Conservation (phyloP, 2,113 vertebrate genomes). For the Galeopterus variegatus region DNA sequence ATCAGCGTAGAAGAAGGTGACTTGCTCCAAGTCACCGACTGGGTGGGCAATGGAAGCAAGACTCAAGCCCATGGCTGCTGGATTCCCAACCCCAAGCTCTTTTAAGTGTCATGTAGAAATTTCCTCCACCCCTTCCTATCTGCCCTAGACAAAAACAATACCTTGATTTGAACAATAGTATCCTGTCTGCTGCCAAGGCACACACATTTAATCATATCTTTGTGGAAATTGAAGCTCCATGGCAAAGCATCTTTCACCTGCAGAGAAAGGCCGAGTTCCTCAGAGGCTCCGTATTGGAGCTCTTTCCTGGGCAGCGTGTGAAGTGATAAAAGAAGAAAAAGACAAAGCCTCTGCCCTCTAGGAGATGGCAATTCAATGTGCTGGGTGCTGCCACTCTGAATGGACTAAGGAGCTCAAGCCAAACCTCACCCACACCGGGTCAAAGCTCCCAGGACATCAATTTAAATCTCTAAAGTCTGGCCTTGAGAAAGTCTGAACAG, state of each 20-base stretch:
- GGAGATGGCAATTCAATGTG: not conserved
- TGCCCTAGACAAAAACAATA: not conserved
- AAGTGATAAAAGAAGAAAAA: not conserved
- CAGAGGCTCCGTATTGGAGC: not conserved
- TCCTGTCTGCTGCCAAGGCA: not conserved
- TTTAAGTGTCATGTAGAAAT: not conserved
- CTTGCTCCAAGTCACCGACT: not conserved
- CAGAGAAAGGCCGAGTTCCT: not conserved
- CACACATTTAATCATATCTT: not conserved
- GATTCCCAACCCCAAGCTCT: not conserved
- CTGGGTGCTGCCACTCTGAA: not conserved
- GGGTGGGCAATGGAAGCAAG: not conserved
- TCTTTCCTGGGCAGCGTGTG: not conserved
- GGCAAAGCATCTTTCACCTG: not conserved
- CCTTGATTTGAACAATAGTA: not conserved
- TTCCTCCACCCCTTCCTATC: not conserved
- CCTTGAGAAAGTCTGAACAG: slow-evolving; percentile 14
- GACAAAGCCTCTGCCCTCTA: not conserved
- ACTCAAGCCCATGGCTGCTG: not conserved
- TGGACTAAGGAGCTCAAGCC: not conserved
- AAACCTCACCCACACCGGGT: not conserved
- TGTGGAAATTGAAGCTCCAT: not conserved
- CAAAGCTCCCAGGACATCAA: not conserved
- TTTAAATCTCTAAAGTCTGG: not conserved
- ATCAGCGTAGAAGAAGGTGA: not conserved